Evolutionary conservation across 2,113 vertebrate genomes (phyloP).

Genomic region (Onychostoma macrolepis): DNA sequence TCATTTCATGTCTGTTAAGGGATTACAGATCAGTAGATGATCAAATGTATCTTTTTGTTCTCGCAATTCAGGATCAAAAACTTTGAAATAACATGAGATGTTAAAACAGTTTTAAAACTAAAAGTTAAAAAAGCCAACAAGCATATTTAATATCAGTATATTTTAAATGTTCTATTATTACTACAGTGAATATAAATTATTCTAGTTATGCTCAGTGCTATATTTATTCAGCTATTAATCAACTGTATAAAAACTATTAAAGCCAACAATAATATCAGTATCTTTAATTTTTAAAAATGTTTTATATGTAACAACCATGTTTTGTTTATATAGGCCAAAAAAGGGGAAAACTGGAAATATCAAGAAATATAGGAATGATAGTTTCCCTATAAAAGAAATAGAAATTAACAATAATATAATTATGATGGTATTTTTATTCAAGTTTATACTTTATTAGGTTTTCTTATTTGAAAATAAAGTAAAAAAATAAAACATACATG

Average conservation of each 20-base stretch:
- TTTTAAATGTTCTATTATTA: neutral
- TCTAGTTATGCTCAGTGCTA: neutral
- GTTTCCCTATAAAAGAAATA: neutral
- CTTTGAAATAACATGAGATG: neutral
- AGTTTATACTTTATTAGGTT: neutral
- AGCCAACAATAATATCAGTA: neutral
- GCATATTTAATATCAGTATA: neutral
- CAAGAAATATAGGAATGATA: neutral
- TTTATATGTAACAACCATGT: neutral
- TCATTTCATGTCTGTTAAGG: neutral
- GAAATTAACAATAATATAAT: neutral
- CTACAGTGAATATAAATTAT: neutral
- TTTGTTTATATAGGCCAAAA: neutral
- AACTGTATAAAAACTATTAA: neutral
- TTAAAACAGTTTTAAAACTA: neutral
- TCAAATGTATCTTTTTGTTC: neutral
- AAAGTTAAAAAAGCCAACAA: neutral
- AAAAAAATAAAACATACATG: too few species aligned
- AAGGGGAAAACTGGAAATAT: neutral
- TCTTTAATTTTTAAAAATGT: neutral
- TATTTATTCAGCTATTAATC: neutral
- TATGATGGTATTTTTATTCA: neutral
- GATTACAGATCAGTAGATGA: neutral
- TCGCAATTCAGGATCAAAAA: neutral
- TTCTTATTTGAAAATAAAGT: neutral